A percentile compares a stretch with the other conserved stretches of the same genome.
These are phyloP conservation scores for Argentina silus DNA, from an alignment of 2,797 vertebrate species.

Conservation along the genomic window DNA sequence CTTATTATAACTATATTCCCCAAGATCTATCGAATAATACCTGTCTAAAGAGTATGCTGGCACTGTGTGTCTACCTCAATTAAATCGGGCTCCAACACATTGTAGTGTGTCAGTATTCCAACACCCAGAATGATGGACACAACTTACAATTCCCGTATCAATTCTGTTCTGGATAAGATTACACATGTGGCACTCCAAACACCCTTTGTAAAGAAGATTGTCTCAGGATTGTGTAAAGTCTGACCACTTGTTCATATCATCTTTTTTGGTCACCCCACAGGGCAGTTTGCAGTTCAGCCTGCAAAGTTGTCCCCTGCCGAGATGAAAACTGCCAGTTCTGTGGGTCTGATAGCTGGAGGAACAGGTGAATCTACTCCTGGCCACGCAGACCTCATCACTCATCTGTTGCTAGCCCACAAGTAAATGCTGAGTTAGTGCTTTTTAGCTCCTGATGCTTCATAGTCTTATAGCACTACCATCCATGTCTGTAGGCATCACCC, in stretches of 20 bases:
- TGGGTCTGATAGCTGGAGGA: conserved; percentile 71
- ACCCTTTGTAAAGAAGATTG: background rate
- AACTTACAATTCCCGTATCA: background rate
- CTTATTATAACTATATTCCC: no score
- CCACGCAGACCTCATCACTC: background rate
- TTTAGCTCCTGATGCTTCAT: background rate
- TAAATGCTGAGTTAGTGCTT: conserved; percentile 1
- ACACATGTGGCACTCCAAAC: background rate
- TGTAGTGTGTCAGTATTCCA: background rate
- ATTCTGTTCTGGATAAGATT: background rate
- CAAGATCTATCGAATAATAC: no score
- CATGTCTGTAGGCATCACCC: conserved; percentile 60
- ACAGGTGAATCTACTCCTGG: conserved; percentile 53
- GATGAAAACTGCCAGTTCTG: conserved; percentile 41
- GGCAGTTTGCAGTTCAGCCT: conserved; percentile 60
- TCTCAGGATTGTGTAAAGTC: background rate
- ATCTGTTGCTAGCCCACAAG: no score
- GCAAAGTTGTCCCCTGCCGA: conserved; percentile 61
- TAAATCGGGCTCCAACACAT: no score
- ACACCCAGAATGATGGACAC: background rate
- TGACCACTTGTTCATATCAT: no score
- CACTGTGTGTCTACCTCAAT: no score
- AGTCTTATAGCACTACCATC: background rate
- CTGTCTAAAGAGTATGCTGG: no score
- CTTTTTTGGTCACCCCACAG: conserved; percentile 30